Evolutionary conservation across 37 sponge, comb jelly and placozoan genomes (phyloP).

Genomic region (Petrosia ficiformis): DNA sequence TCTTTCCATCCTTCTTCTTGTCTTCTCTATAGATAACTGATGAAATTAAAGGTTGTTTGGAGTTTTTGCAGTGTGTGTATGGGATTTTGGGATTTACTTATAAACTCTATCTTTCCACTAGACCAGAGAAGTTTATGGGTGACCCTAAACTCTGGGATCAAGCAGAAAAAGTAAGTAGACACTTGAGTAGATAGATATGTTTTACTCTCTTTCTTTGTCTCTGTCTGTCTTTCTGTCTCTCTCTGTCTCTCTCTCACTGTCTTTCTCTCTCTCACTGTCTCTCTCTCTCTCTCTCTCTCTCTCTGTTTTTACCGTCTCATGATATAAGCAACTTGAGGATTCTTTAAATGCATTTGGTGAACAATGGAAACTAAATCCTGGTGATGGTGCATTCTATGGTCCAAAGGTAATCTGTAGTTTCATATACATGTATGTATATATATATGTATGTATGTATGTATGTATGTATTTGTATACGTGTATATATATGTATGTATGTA

Average conservation of each 20-base stretch:
- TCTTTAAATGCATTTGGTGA: conserved; percentile 83
- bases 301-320: too few relatives aligned
- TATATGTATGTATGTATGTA: too few relatives aligned
- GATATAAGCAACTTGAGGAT: conserved; percentile 62
- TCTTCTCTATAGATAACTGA: conserved; percentile 43
- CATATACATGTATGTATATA: not conserved
- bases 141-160: conserved; percentile 86
- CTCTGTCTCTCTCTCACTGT: not conserved
- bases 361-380: conserved; percentile 92
- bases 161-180: conserved; percentile 76
- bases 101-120: conserved; percentile 87
- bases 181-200: not conserved
- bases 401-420: conserved; percentile 71
- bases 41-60: conserved; percentile 90
- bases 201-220: too few relatives aligned
- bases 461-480: too few relatives aligned
- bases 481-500: too few relatives aligned
- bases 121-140: conserved; percentile 94
- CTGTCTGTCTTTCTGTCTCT: not conserved
- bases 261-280: conserved; percentile 4
- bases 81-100: conserved; percentile 88
- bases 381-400: conserved; percentile 98
- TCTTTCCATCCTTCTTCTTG: conserved; percentile 4
- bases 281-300: not conserved
- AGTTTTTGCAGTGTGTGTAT: conserved; percentile 84